Base-by-base conservation (phyloP, 2,888 invertebrate species). In the Diadegma fenestrale region DNA sequence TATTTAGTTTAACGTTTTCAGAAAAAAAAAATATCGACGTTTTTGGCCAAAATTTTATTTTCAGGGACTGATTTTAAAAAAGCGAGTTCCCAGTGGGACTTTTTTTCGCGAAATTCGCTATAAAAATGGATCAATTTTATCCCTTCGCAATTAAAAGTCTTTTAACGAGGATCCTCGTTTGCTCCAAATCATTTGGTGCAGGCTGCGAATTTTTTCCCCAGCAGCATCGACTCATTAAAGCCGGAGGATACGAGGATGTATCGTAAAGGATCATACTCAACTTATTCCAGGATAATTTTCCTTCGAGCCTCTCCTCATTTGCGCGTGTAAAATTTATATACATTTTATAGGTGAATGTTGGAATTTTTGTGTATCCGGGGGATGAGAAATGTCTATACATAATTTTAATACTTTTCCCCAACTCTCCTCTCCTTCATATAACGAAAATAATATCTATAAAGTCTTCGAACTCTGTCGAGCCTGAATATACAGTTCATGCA, bases 401-500 rank as follows among this genome's bases (percentile, higher is more conserved):
- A 68, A 80, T 80, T 80, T 77, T 54, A 43, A 68, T 80, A 41
- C 26, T 58, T 63, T 45, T 41, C 30, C 63, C 6, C 33, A 10
- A 17, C 8, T 79, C 14, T 51, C 26, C 17, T 73, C 68, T 64
- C 66, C 68, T 68, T 66, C 22, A 51, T 80, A 76, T 80, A 58
- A 58, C 71, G 82, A 72, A 79, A 85, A 69, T 80, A 82, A 79
- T 85, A 76, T 85, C 69, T 43, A 37, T 45, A 75, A 66, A 66
- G 73, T 33, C 45, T 71, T 75, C 26, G 64, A 45, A 58, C 8
- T 8, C 37, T 12, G 37, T 68, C 64, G 22, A 54, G 48, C 37
- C n/a, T 17, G 43, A 14, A 37, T 30, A 43, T 26, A 61, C 30
- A 5, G 5, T 48, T 17, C 6, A 48, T n/a, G n/a, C 54, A 14